Evolutionary conservation across 2,888 invertebrate genomes (phyloP).

Genomic region (Hyalella azteca): DNA sequence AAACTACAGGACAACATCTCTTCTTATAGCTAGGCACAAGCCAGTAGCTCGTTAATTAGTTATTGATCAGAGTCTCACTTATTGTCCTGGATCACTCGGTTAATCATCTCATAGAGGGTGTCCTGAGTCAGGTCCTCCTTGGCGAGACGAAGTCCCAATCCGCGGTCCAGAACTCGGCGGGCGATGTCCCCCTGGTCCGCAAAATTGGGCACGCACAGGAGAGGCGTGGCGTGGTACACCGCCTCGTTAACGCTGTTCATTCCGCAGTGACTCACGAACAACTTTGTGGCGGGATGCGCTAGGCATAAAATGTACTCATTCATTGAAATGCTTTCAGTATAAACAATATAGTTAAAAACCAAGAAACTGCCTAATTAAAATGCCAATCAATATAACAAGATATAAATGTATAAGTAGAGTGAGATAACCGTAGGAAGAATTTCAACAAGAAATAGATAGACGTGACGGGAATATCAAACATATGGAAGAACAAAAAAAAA

Average conservation of each 20-base stretch:
- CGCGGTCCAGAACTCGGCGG: slow-evolving; percentile 55
- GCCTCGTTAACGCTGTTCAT: slow-evolving; percentile 64
- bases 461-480: too few species aligned
- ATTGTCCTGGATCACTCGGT: slow-evolving; percentile 33
- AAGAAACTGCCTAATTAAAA: too few species aligned
- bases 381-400: too few species aligned
- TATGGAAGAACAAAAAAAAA: too few species aligned
- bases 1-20: not conserved
- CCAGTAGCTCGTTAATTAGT: not conserved
- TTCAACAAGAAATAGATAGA: too few species aligned
- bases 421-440: too few species aligned
- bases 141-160: slow-evolving; percentile 41
- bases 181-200: slow-evolving; percentile 64
- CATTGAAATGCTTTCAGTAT: too few species aligned
- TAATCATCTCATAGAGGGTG: slow-evolving; percentile 23
- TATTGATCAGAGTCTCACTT: slow-evolving; percentile 29
- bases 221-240: slow-evolving; percentile 62
- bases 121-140: slow-evolving; percentile 39
- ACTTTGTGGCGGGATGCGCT: slow-evolving; percentile 63
- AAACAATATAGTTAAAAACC: too few species aligned
- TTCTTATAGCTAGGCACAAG: not conserved
- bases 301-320: too few species aligned
- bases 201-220: slow-evolving; percentile 63
- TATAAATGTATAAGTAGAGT: too few species aligned
- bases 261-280: slow-evolving; percentile 65